A percentile compares a stretch with the other conserved stretches of the same genome.
phyloP scores from a whole-genome alignment of 2,888 invertebrate species.

The Catocala sponsa region DNA sequence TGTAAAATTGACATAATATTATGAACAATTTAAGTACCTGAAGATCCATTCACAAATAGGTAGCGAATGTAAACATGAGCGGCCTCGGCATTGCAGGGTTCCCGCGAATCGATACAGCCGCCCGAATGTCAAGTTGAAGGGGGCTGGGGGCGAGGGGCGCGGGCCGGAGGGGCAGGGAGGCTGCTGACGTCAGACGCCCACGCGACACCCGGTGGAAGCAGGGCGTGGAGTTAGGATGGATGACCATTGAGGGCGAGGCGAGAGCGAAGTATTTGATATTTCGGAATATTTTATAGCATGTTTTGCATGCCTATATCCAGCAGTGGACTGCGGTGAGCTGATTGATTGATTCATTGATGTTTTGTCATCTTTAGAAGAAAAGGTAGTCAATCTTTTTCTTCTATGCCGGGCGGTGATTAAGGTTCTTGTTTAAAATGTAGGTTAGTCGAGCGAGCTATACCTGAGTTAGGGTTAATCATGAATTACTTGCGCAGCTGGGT shows the following conservation, averaged over 20 bases:
- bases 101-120: slow-evolving; percentile 66
- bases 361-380: too few species aligned
- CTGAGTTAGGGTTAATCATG: too few species aligned
- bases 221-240: slow-evolving; percentile 40
- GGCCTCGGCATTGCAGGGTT: slow-evolving; percentile 63
- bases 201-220: slow-evolving; percentile 48
- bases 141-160: slow-evolving; percentile 31
- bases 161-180: slow-evolving; percentile 4
- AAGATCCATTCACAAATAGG: slow-evolving; percentile 57
- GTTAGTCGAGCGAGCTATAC: too few species aligned
- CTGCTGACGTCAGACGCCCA: slow-evolving; percentile 71
- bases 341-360: too few species aligned
- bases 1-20: slow-evolving; percentile 6
- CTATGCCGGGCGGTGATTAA: too few species aligned
- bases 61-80: slow-evolving; percentile 60
- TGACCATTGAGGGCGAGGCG: slow-evolving; percentile 16
- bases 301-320: too few species aligned
- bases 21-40: slow-evolving; percentile 21
- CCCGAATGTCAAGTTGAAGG: slow-evolving; percentile 76
- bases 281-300: too few species aligned
- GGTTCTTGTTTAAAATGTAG: too few species aligned
- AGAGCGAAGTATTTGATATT: not conserved
- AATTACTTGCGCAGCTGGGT: too few species aligned
- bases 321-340: too few species aligned
- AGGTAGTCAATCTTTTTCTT: too few species aligned